Evolutionary conservation across 2,888 invertebrate genomes (phyloP).

Genomic region (Epistrophe eligans): DNA sequence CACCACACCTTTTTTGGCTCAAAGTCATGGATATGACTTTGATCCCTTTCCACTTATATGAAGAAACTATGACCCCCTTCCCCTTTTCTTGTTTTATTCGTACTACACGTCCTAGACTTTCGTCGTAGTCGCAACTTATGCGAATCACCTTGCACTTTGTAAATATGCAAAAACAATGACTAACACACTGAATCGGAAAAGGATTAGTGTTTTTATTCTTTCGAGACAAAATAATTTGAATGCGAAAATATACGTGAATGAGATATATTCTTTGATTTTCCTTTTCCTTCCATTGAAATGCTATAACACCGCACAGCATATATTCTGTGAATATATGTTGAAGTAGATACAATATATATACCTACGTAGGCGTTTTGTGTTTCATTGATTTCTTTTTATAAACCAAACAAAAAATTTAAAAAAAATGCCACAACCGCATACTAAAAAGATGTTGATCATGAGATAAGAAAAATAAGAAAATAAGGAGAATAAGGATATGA

Average conservation of each 20-base stretch:
- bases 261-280: constrained; percentile 16
- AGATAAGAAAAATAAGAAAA: too few relatives aligned
- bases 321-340: not conserved
- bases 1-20: too few relatives aligned
- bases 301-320: not conserved
- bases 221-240: not conserved
- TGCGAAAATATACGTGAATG: not conserved
- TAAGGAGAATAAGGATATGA: too few relatives aligned
- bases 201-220: not conserved
- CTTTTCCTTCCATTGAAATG: not conserved
- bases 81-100: too few relatives aligned
- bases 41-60: too few relatives aligned
- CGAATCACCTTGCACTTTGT: not conserved
- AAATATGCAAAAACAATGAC: not conserved
- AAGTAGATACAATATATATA: too few relatives aligned
- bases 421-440: too few relatives aligned
- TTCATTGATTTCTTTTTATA: not conserved
- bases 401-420: not conserved
- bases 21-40: too few relatives aligned
- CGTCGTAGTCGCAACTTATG: not conserved
- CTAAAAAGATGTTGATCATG: too few relatives aligned
- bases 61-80: not conserved
- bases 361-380: not conserved
- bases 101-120: not conserved
- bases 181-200: constrained; percentile 9